Evolutionary conservation across 2,888 invertebrate genomes (phyloP).

Genomic region (Conops quadrifasciatus): DNA sequence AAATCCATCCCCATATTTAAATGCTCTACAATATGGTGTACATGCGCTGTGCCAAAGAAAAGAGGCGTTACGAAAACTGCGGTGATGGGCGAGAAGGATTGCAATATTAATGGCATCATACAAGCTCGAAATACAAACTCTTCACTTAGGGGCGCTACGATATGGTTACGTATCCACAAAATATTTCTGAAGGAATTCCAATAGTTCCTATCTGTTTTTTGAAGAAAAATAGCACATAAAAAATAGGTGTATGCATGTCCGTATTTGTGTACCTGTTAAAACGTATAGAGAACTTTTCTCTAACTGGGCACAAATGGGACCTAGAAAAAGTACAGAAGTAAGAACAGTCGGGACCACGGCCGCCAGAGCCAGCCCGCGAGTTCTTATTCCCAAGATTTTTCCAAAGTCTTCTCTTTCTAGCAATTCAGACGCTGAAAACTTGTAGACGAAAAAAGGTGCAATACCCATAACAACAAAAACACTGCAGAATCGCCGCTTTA

Average conservation of each 20-base stretch:
- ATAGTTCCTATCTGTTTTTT: slow-evolving; percentile 71
- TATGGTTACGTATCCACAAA: slow-evolving; percentile 86
- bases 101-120: slow-evolving; percentile 89
- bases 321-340: slow-evolving; percentile 82
- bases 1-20: slow-evolving; percentile 76
- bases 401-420: slow-evolving; percentile 72
- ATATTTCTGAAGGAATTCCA: slow-evolving; percentile 79
- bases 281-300: slow-evolving; percentile 74
- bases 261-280: slow-evolving; percentile 78
- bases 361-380: slow-evolving; percentile 78
- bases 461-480: slow-evolving; percentile 82
- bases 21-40: slow-evolving; percentile 89
- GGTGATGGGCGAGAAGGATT: slow-evolving; percentile 77
- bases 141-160: slow-evolving; percentile 92
- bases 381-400: slow-evolving; percentile 79
- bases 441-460: slow-evolving; percentile 80
- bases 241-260: too few species aligned
- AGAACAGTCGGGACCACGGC: slow-evolving; percentile 77
- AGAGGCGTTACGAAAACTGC: slow-evolving; percentile 87
- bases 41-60: slow-evolving; percentile 93
- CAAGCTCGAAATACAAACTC: slow-evolving; percentile 96
- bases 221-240: slow-evolving; percentile 31
- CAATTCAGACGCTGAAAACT: slow-evolving; percentile 73
- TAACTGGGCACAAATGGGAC: slow-evolving; percentile 80
- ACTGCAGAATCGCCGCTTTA: slow-evolving; percentile 87